Evolutionary conservation across 1,140 invertebrate species (phyloP), one percentile per base, ranked within the genome.

Genomic region (Bombus polaris): DNA sequence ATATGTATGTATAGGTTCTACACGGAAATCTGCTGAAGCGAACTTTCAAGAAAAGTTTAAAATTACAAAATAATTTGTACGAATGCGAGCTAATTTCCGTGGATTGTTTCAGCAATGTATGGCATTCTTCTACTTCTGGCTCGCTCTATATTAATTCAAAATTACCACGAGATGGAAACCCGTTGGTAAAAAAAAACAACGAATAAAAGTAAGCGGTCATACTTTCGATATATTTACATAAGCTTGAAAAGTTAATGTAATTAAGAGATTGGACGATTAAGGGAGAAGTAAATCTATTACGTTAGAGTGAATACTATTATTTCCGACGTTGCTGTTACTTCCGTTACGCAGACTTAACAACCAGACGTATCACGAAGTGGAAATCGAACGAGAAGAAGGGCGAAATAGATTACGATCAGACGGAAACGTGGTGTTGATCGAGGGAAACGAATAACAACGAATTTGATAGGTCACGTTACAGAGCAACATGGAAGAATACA

Each of bases 21-120:
- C 32, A 47, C 53, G n/a, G 70, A 59, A 39, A 53, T 65, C 47
- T 68, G 28, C 47, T 2, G 73, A 18, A 18, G 2, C 25, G n/a
- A 42, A 57, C 35, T 57, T 66, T 39, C 9, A 15, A 62, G 59
- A 5, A 78, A 83, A 83, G 81, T 83, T 83, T 83, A 3, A 83
- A 78, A 83, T 83, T 83, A 70, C 81, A 68, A 83, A 83, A 83
- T 78, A 70, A 83, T 83, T 83, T 37, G 47, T 78, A 70, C 53
- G 74, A 83, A 83, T 78, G 68, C 81, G n/a, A 47, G 35, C 74
- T 83, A 68, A 83, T 83, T 78, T 42, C 32, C 25, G 74, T 28
- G 62, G 13, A 39, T 47, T 39, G 74, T 68, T 83, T 78, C 81
- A 35, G 44, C 77, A 83, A 83, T 83, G 81, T 57, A 35, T 83